Evolutionary conservation across 2,888 invertebrate species (phyloP).

Genomic region (Caradrina kadenii): DNA sequence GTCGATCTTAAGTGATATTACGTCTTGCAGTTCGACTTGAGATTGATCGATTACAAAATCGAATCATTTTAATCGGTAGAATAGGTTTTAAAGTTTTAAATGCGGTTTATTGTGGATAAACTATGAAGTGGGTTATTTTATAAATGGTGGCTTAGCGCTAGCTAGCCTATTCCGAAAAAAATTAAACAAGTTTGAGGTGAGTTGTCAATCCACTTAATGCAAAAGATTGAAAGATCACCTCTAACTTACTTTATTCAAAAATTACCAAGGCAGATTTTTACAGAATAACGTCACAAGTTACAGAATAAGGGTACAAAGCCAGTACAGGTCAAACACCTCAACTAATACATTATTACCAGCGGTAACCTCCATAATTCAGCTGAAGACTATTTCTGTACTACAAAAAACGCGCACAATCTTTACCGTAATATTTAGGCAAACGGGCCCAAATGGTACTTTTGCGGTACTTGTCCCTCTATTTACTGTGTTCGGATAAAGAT

Average conservation of each 20-base stretch:
- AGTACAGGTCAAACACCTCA: background rate
- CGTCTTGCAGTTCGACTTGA: background rate
- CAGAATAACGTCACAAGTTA: too few species aligned
- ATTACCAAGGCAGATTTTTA: too few species aligned
- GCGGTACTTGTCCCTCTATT: slow-evolving; percentile 30
- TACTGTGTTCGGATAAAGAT: slow-evolving; percentile 38
- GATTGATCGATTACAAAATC: slow-evolving; percentile 17
- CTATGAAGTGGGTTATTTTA: too few species aligned
- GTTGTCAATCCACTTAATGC: too few species aligned
- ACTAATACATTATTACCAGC: slow-evolving; percentile 30
- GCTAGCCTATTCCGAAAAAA: too few species aligned
- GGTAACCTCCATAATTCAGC: slow-evolving; percentile 16
- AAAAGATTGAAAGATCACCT: too few species aligned
- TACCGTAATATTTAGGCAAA: slow-evolving; percentile 38
- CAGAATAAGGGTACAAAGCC: background rate
- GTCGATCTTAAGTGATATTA: slow-evolving; percentile 14
- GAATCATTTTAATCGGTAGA: too few species aligned
- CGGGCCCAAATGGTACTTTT: slow-evolving; percentile 19
- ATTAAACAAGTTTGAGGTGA: too few species aligned
- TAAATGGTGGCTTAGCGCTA: too few species aligned
- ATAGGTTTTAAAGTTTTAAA: too few species aligned
- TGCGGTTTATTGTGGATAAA: too few species aligned
- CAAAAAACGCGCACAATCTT: slow-evolving; percentile 49
- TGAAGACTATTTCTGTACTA: slow-evolving; percentile 17
- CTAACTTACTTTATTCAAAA: too few species aligned